Base-by-base conservation (phyloP, 2,888 invertebrate genomes). In the Tineola bisselliella region DNA sequence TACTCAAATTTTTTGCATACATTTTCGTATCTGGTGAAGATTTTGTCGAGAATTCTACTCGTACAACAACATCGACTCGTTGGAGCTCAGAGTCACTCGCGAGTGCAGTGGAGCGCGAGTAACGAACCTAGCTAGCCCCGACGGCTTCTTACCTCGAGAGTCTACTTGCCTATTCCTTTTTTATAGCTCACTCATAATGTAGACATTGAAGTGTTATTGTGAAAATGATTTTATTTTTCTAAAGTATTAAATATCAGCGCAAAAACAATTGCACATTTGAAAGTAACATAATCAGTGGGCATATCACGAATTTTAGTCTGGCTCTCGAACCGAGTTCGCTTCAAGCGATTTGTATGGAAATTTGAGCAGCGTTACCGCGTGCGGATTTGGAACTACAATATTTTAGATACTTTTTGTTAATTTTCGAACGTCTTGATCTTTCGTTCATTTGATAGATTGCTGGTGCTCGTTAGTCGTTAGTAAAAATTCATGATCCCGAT, bases 71-170 rank as follows among this genome's bases (percentile, higher is more conserved):
- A 48, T 48, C 6, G 48, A 48, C 12, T 48, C 17, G 48, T 54
- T n/a, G 60, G 31, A 44, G 58, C 62, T 52, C 38, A 15, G 76
- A 75, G 79, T 80, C 84, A 79, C 86, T 84, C 79, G 77, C 71
- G 77, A 64, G 74, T 66, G 67, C 84, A 79, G 74, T 75, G 77
- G 74, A 71, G 82, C 86, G 83, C 64, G 67, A 74, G 72, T 86
- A 86, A 86, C 83, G 84, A 86, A 79, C 80, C 59, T 17, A 33
- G 59, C 19, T 52, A 15, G 54, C 58, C 13, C 8, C 59, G 33
- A 59, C 59, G 59, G 59, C 38, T 56, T 6, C 56, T 56, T 56
- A 58, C 12, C 58, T 58, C 58, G 15, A 58, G 33, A 58, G 19
- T 15, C 48, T 48, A 38, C 38, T 17, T 13, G 15, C 48, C 38